Percentiles rank a stretch among this genome's conserved stretches.
Conservation (phyloP, 2,797 vertebrate species). For the Muscicapa comitata region DNA sequence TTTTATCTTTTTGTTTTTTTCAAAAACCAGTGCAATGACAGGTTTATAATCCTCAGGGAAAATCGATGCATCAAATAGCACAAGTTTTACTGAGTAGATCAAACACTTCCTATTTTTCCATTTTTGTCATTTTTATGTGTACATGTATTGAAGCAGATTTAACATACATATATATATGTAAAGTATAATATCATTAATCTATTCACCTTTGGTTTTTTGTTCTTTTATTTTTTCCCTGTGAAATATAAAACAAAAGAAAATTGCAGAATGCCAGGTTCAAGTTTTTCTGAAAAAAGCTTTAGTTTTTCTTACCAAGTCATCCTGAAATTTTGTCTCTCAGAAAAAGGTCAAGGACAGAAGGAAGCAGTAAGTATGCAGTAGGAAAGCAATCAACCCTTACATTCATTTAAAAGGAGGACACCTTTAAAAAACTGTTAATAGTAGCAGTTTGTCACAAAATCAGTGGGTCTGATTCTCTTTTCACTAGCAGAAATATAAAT, state of each 20-base stretch:
- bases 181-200: background rate
- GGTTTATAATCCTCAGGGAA: background rate
- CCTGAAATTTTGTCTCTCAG: background rate
- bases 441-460: conserved; percentile 28
- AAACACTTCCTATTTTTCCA: background rate
- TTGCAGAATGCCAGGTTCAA: background rate
- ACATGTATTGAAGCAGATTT: background rate
- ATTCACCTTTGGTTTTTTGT: background rate
- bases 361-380: background rate
- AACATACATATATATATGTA: background rate
- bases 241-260: background rate
- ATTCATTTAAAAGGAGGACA: conserved; percentile 9
- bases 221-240: background rate
- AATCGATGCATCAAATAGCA: background rate
- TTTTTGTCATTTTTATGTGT: background rate
- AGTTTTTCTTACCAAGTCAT: background rate
- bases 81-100: background rate
- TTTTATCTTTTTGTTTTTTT: background rate
- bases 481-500: background rate
- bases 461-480: background rate
- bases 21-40: background rate
- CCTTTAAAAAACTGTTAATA: background rate
- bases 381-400: conserved; percentile 18
- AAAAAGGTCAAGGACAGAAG: conserved; percentile 39
- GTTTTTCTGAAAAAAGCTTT: background rate